phyloP scores from a whole-genome alignment of 2,113 vertebrate species.

The Nycticorax nycticorax region DNA sequence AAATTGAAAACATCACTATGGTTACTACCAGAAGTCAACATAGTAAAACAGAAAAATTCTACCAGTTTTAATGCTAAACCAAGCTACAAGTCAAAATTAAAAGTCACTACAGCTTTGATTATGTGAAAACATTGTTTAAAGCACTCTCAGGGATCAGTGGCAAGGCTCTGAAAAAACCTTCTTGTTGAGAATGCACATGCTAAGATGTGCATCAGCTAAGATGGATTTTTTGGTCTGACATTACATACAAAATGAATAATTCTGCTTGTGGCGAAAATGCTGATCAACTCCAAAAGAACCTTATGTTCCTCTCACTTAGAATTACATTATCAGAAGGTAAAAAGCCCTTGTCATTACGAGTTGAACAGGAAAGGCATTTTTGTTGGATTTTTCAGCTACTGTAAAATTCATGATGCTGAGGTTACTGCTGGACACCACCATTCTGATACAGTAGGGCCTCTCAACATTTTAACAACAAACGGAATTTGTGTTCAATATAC shows the following conservation, averaged over 20 bases:
- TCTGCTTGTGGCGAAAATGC: background rate
- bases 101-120: background rate
- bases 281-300: background rate
- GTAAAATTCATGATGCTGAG: background rate
- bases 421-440: background rate
- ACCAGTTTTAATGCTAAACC: background rate
- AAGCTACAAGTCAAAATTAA: too few relatives aligned
- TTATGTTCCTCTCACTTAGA: background rate
- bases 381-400: background rate
- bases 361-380: background rate
- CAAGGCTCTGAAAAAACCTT: background rate
- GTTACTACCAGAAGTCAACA: background rate
- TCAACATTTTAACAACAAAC: background rate
- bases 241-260: background rate
- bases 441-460: background rate
- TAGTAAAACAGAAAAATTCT: background rate
- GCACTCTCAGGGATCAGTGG: background rate
- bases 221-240: background rate
- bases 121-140: background rate
- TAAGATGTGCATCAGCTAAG: background rate
- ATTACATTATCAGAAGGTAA: background rate
- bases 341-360: background rate
- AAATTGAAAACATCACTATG: background rate
- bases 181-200: background rate
- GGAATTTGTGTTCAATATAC: background rate